These are phyloP conservation scores for Seriola rivoliana DNA, from an alignment of 2,113 vertebrate species.

Conservation along the genomic window DNA sequence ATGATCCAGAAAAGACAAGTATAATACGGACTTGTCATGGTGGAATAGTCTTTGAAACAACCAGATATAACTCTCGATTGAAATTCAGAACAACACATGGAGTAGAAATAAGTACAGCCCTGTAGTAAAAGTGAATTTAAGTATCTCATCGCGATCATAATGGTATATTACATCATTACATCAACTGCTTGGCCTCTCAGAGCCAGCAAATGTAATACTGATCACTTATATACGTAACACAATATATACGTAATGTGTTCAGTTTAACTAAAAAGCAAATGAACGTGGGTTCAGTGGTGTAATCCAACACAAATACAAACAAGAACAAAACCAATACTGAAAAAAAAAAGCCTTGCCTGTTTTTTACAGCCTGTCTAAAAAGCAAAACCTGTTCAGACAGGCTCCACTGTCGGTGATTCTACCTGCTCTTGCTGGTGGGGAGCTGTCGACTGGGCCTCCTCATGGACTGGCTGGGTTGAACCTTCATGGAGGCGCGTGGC, in stretches of 20 bases:
- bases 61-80: neutral
- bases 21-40: neutral
- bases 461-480: constrained; percentile 94
- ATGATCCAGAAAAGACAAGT: neutral
- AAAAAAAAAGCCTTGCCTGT: neutral
- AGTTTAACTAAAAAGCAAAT: neutral
- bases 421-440: constrained; percentile 96
- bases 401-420: constrained; percentile 39
- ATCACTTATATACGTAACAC: neutral
- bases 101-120: too few species aligned
- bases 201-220: neutral
- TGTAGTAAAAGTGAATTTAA: too few species aligned
- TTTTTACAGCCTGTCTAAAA: neutral
- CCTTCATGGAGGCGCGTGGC: constrained; percentile 95
- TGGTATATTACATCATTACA: neutral
- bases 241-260: too few species aligned
- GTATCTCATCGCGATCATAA: too few species aligned
- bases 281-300: too few species aligned
- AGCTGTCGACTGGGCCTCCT: constrained; percentile 96
- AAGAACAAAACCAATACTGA: neutral
- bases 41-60: neutral
- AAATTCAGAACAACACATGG: too few species aligned
- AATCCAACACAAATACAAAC: neutral
- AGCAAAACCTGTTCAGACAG: neutral
- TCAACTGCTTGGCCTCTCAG: neutral